Conservation (phyloP, 2,113 vertebrate species). For the Myotis lucifugus region DNA sequence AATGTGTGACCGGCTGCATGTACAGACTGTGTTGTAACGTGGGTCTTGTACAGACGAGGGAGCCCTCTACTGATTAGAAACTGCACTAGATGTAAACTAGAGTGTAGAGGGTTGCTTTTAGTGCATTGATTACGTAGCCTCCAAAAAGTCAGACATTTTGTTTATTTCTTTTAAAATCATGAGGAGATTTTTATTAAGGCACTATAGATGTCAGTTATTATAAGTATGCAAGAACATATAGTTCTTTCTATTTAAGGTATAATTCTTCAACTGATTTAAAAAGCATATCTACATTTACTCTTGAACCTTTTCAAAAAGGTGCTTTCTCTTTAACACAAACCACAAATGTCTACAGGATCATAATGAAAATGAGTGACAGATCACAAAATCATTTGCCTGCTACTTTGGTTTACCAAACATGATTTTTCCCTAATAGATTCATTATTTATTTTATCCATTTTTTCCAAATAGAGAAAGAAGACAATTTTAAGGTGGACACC, state of each 20-base stretch:
- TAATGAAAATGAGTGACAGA: constrained; percentile 63
- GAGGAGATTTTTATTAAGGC: background rate
- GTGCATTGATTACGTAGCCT: background rate
- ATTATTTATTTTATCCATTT: background rate
- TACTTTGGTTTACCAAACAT: background rate
- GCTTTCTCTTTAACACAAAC: constrained; percentile 47
- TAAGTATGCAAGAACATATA: constrained; percentile 18
- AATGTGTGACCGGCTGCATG: background rate
- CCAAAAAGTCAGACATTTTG: background rate
- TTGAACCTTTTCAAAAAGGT: constrained; percentile 13
- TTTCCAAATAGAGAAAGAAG: background rate
- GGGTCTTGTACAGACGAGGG: constrained; percentile 82
- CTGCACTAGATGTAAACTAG: constrained; percentile 59
- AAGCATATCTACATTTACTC: background rate
- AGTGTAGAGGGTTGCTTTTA: background rate
- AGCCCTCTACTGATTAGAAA: constrained; percentile 89
- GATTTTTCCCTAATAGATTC: background rate
- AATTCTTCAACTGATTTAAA: constrained; percentile 60
- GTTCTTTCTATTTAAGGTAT: constrained; percentile 54
- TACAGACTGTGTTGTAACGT: background rate
- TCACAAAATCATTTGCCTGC: background rate
- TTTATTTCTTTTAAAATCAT: background rate
- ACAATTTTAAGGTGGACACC: background rate
- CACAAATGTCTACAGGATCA: background rate
- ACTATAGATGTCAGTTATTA: constrained; percentile 40